A percentile compares a stretch with the other conserved stretches of the same genome.
phyloP scores from a whole-genome alignment of 2,888 invertebrate genomes.

The Campopleginae sp. region DNA sequence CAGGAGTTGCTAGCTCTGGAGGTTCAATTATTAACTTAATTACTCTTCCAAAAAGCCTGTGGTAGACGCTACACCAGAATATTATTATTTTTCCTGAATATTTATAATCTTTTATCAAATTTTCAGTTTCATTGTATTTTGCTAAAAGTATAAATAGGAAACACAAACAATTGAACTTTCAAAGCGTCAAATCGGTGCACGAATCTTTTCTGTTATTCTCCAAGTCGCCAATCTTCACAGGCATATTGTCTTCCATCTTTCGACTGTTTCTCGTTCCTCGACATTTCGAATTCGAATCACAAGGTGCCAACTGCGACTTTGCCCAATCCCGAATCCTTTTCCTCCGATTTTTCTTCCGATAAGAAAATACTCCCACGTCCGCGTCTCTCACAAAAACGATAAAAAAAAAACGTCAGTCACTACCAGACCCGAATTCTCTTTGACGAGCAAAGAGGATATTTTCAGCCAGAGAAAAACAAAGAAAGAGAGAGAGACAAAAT shows the following conservation, averaged over 20 bases:
- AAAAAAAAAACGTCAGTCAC: neutral
- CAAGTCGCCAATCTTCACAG: neutral
- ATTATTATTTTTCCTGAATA: neutral
- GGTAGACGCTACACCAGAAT: neutral
- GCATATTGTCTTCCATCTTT: constrained; percentile 11
- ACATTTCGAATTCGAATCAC: constrained; percentile 58
- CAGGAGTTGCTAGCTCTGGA: neutral
- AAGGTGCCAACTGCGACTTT: constrained; percentile 41
- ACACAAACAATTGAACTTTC: neutral
- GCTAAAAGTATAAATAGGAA: neutral
- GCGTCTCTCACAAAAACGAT: neutral
- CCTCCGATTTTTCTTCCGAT: constrained; percentile 29
- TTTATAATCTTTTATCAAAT: neutral
- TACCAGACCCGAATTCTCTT: neutral
- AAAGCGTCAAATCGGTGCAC: neutral
- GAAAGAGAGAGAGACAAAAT: constrained; percentile 14
- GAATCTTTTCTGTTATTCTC: neutral
- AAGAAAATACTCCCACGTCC: constrained; percentile 28
- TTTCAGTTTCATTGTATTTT: neutral
- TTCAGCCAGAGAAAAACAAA: constrained; percentile 8
- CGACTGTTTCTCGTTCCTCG: neutral
- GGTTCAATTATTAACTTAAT: neutral
- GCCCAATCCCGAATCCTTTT: constrained; percentile 6
- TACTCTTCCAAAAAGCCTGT: neutral
- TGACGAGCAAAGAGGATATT: constrained; percentile 45